phyloP scores from a whole-genome alignment of 2,113 vertebrate species.

The Noctilio leporinus region DNA sequence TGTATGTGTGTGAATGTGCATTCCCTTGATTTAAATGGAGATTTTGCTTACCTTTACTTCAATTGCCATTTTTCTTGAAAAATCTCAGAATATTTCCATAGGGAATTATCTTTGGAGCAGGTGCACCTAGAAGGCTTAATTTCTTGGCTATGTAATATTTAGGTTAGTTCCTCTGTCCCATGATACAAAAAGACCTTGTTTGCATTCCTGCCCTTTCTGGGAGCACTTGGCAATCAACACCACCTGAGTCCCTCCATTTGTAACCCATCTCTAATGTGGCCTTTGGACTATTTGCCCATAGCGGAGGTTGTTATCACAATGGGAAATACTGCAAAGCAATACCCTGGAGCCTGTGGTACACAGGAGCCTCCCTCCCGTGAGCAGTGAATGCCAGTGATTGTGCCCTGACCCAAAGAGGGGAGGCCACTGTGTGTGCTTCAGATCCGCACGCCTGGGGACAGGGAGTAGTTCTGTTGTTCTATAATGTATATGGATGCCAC shows the following conservation, averaged over 20 bases:
- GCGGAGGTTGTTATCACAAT: background rate
- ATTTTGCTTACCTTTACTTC: background rate
- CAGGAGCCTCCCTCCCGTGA: background rate
- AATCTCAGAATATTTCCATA: background rate
- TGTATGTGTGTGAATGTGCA: background rate
- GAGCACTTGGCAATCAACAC: background rate
- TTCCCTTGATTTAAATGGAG: background rate
- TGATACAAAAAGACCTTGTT: background rate
- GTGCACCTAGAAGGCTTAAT: background rate
- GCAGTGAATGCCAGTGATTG: accelerated
- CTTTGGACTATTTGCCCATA: background rate
- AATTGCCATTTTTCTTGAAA: background rate
- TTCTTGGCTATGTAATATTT: background rate
- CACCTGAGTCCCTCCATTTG: background rate
- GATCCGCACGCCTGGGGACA: background rate
- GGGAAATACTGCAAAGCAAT: background rate
- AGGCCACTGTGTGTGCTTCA: background rate
- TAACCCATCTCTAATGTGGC: background rate
- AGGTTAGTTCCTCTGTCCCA: background rate
- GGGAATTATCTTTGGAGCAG: background rate
- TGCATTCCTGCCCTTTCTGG: background rate
- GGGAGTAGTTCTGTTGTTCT: background rate
- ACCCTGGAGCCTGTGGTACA: background rate
- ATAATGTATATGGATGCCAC: accelerated
- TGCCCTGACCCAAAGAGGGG: background rate